Evolutionary conservation across 2,797 vertebrate genomes (phyloP).

Genomic region (Amphiprion clarkii): DNA sequence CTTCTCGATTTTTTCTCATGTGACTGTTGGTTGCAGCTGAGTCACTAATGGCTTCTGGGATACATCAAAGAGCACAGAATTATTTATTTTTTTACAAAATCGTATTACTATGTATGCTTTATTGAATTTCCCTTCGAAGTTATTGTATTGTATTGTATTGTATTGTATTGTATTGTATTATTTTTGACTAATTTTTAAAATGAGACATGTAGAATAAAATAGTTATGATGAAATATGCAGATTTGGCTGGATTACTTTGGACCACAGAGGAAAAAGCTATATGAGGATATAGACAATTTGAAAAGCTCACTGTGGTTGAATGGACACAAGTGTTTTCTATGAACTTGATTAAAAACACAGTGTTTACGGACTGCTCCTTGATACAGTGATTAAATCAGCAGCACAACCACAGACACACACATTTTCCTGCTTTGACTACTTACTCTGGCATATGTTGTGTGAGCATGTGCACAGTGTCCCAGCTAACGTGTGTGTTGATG

Average conservation of each 20-base stretch:
- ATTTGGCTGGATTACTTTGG: neutral
- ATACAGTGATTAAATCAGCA: neutral
- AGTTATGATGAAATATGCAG: no score
- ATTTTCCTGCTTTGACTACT: conserved; percentile 61
- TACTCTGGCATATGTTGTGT: conserved; percentile 94
- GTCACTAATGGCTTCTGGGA: no score
- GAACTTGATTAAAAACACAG: neutral
- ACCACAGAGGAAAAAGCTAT: neutral
- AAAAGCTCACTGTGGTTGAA: neutral
- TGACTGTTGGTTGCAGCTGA: no score
- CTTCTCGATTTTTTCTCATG: no score
- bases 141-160: no score
- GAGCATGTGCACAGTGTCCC: conserved; percentile 95
- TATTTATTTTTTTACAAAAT: no score
- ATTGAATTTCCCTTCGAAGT: no score
- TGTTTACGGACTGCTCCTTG: neutral
- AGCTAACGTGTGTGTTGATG: conserved; percentile 96
- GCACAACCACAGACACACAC: neutral
- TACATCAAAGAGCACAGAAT: no score
- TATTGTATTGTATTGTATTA: no score
- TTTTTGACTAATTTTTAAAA: no score
- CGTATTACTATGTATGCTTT: no score
- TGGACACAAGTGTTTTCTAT: neutral
- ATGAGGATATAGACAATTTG: neutral
- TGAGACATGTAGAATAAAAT: no score